These are phyloP conservation scores for Propithecus perrieri DNA, from an alignment of 2,797 vertebrate genomes.

Conservation along the genomic window DNA sequence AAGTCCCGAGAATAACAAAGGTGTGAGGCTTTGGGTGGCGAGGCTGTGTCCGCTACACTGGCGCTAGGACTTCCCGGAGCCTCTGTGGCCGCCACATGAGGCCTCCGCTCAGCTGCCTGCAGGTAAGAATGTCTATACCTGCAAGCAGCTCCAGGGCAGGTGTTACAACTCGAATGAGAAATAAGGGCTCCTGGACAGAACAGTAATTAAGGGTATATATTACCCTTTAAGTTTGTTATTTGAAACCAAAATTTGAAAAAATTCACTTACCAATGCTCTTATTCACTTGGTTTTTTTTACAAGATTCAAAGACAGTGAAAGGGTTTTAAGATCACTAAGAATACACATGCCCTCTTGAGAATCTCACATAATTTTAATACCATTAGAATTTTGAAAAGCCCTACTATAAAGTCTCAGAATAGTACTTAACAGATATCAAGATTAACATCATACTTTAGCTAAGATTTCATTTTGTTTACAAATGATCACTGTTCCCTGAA, in stretches of 20 bases:
- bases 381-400: not conserved
- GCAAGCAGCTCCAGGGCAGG: not conserved
- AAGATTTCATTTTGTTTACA: not conserved
- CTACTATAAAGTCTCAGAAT: not conserved
- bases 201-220: not conserved
- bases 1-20: too few species aligned
- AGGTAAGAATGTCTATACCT: too few species aligned
- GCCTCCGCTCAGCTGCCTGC: too few species aligned
- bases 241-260: not conserved
- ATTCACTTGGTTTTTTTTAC: not conserved
- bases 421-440: not conserved
- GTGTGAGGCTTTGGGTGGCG: too few species aligned
- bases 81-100: too few species aligned
- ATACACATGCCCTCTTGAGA: not conserved
- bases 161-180: not conserved
- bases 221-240: not conserved
- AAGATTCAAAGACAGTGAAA: not conserved
- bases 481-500: not conserved
- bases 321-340: not conserved
- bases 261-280: not conserved
- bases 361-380: not conserved
- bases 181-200: not conserved
- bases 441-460: not conserved
- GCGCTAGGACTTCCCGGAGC: too few species aligned
- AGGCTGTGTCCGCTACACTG: too few species aligned